Base-by-base conservation (phyloP, 30 jellyfish, hydroid and myxozoan species). In the Euphysa ruthae region DNA sequence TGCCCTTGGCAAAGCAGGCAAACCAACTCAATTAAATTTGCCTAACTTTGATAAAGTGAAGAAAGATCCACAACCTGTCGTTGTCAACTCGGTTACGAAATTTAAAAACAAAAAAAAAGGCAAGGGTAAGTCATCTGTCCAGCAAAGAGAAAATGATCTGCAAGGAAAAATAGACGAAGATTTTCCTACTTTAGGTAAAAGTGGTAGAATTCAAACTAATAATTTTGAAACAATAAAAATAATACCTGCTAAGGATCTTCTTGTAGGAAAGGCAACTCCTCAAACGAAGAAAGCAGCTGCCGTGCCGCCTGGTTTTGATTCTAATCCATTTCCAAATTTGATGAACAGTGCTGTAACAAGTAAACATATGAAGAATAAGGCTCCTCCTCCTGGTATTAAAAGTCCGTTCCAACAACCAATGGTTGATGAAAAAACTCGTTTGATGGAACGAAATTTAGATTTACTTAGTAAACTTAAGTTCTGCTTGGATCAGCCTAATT, bases 361-460 rank as follows among this genome's bases (percentile, higher is more conserved):
- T n/a, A n/a, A n/a, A n/a, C n/a, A n/a, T n/a, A n/a, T n/a, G n/a
- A n/a, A n/a, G n/a, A n/a, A n/a, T n/a, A n/a, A n/a, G n/a, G n/a
- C 15, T 23, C 79, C 29, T 33, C 43, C 62, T 34, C n/a, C 51
- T 14, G 34, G 20, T 32, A n/a, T n/a, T n/a, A n/a, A n/a, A n/a
- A n/a, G n/a, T n/a, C n/a, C n/a, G n/a, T n/a, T n/a, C n/a, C n/a
- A n/a, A n/a, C n/a, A n/a, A n/a, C n/a, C n/a, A n/a, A n/a, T n/a
- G n/a, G n/a, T n/a, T n/a, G n/a, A n/a, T n/a, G n/a, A 20, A 55
- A 20, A 32, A 20, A 15, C 84, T 2, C 60, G 55, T 16, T 34
- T 35, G 0, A 73, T 58, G 27, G 94, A 80, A 25, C 69, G 97
- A 13, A 88, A 88, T 60, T 30, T 64, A 46, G 69, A 75, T 0